Evolutionary conservation across 2,797 vertebrate species (phyloP).

Genomic region (Cirrhinus mrigala): DNA sequence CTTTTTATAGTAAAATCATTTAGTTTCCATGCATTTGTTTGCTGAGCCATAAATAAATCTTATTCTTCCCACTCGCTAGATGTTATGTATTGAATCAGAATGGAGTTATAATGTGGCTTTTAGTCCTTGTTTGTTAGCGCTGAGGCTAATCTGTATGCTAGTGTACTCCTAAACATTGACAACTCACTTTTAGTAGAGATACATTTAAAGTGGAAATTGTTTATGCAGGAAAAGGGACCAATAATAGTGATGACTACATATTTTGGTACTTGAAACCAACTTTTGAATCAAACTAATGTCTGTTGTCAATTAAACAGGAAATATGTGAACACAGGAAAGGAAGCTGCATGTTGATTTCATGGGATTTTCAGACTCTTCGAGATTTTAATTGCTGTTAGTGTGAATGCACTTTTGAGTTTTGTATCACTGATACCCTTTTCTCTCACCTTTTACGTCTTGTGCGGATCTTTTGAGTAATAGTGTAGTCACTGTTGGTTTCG

Average conservation of each 20-base stretch:
- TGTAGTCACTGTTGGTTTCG: conserved; percentile 25
- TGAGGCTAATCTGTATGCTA: neutral
- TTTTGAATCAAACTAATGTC: neutral
- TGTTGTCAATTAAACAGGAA: neutral
- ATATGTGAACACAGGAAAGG: neutral
- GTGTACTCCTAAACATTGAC: neutral
- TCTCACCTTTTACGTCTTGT: conserved; percentile 16
- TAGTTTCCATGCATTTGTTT: conserved; percentile 38
- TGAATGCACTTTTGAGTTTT: neutral
- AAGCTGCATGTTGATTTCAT: neutral
- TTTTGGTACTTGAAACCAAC: neutral
- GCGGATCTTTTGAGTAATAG: conserved; percentile 39
- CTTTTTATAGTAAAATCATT: conserved; percentile 11
- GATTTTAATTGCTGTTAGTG: neutral
- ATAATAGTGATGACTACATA: neutral
- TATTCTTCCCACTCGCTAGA: neutral
- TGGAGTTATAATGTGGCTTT: neutral
- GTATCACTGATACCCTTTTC: neutral
- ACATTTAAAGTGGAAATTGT: neutral
- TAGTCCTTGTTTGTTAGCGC: neutral
- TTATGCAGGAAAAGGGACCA: neutral
- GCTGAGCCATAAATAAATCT: neutral
- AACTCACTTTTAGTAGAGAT: neutral
- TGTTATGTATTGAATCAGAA: neutral
- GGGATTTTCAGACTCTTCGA: neutral